Evolutionary conservation across 2,888 invertebrate species (phyloP).

Genomic region (Sturmia bella): DNA sequence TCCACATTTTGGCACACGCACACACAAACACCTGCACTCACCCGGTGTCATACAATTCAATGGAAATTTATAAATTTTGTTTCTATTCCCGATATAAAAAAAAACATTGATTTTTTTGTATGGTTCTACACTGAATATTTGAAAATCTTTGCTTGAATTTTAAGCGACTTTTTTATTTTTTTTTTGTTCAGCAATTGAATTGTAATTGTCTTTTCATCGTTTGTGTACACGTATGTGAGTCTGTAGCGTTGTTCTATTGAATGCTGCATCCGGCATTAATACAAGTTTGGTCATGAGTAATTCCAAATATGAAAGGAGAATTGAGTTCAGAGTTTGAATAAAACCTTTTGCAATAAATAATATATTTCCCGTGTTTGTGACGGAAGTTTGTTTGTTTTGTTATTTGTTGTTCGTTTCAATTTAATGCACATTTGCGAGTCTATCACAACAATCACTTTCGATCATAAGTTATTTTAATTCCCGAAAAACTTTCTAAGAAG

Average conservation of each 20-base stretch:
- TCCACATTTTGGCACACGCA: not conserved
- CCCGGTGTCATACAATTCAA: not conserved
- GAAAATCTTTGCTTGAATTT: conserved; percentile 44
- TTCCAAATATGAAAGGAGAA: conserved; percentile 29
- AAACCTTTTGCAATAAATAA: too few relatives aligned
- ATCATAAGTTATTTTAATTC: too few relatives aligned
- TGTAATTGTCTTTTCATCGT: conserved; percentile 21
- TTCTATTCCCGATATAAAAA: conserved; percentile 7
- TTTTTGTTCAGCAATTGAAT: conserved; percentile 13
- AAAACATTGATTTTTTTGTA: conserved; percentile 12
- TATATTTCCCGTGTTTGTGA: too few relatives aligned
- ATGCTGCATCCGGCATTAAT: conserved; percentile 55
- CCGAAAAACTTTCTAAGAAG: too few relatives aligned
- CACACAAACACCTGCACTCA: not conserved
- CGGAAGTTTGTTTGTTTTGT: too few relatives aligned
- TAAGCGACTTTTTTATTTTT: not conserved
- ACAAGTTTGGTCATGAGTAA: conserved; percentile 27
- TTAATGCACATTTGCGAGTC: too few relatives aligned
- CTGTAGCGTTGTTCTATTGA: conserved; percentile 7
- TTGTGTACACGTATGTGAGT: not conserved
- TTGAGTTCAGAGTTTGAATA: conserved; percentile 7
- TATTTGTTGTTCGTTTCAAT: too few relatives aligned
- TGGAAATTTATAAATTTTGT: conserved; percentile 27
- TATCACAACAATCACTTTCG: too few relatives aligned
- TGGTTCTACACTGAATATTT: conserved; percentile 16